Conservation (phyloP, 2,797 vertebrate species). For the Sebastes taczanowskii region DNA sequence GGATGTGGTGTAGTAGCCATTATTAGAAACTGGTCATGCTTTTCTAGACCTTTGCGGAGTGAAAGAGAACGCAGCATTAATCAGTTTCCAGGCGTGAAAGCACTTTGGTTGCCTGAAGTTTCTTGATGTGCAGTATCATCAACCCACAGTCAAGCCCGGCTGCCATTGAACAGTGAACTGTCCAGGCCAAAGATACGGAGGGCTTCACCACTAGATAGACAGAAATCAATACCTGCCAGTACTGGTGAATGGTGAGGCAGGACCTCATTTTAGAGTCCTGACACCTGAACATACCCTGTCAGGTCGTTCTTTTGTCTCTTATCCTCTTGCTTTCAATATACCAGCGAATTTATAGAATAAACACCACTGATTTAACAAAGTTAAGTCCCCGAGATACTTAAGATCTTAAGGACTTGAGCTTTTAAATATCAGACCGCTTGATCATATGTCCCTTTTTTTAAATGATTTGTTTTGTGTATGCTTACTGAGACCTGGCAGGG, state of each 20-base stretch:
- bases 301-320: constrained; percentile 36
- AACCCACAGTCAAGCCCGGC: constrained; percentile 14
- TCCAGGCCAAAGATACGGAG: constrained; percentile 41
- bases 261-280: constrained; percentile 41
- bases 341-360: constrained; percentile 1
- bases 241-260: constrained; percentile 22
- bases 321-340: constrained; percentile 19
- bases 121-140: constrained; percentile 39
- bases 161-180: constrained; percentile 37
- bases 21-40: background rate
- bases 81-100: constrained; percentile 42
- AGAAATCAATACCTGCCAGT: constrained; percentile 65
- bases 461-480: background rate
- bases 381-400: background rate
- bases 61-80: constrained; percentile 32
- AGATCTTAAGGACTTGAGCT: background rate
- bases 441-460: background rate
- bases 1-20: constrained; percentile 4
- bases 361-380: background rate
- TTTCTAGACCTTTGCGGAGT: background rate
- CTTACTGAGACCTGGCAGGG: background rate
- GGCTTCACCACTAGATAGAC: constrained; percentile 35
- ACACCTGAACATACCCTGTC: constrained; percentile 38
- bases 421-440: background rate
- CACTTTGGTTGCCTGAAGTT: constrained; percentile 33